A percentile compares a stretch with the other conserved stretches of the same genome.
phyloP scores from a whole-genome alignment of 2,888 invertebrate genomes.

The Rhorus exstirpatorius region DNA sequence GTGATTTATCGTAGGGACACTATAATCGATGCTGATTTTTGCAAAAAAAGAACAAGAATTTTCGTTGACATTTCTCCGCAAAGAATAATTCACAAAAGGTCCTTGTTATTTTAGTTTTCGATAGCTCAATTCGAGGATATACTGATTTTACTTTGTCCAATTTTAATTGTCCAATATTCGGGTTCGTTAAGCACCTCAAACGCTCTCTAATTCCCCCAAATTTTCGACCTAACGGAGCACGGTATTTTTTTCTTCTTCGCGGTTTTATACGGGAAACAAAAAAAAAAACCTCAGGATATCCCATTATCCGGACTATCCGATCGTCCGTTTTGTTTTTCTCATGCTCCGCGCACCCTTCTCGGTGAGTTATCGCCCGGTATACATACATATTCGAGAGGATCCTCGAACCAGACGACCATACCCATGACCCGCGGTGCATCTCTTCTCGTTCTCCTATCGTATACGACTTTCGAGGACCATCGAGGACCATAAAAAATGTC shows the following conservation, averaged over 20 bases:
- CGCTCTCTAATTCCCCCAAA: neutral
- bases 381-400: constrained; percentile 44
- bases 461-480: constrained; percentile 26
- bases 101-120: too few relatives aligned
- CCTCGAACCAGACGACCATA: too few relatives aligned
- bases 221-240: constrained; percentile 4
- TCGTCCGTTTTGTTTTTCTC: constrained; percentile 27
- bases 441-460: neutral
- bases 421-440: neutral
- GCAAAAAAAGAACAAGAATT: too few relatives aligned
- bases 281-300: constrained; percentile 33
- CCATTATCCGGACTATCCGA: neutral
- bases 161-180: too few relatives aligned
- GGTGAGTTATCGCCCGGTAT: constrained; percentile 51
- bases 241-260: neutral
- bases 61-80: too few relatives aligned
- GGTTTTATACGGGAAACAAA: neutral
- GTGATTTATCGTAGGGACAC: too few relatives aligned
- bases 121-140: neutral
- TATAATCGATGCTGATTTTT: too few relatives aligned
- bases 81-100: too few relatives aligned
- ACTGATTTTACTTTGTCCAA: too few relatives aligned
- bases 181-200: too few relatives aligned
- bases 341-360: too few relatives aligned
- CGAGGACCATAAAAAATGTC: constrained; percentile 39